Evolutionary conservation across 2,797 vertebrate genomes (phyloP).

Genomic region (Schizopygopsis pylzovi): DNA sequence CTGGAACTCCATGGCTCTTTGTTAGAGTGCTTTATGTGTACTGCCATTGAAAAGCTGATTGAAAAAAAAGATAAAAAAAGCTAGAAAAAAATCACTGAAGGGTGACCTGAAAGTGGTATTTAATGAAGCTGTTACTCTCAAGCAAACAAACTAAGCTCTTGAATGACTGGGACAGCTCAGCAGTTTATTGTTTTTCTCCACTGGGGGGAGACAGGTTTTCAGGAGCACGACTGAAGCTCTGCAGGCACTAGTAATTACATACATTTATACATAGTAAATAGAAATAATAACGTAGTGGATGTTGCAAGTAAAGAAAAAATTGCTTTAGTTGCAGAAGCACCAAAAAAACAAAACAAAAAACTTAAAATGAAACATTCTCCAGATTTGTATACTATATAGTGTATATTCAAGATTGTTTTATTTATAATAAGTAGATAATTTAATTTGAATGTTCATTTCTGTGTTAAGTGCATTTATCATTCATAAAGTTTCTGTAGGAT

Average conservation of each 20-base stretch:
- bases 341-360: too few species aligned
- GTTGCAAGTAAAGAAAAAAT: too few species aligned
- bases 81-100: neutral
- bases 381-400: too few species aligned
- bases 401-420: too few species aligned
- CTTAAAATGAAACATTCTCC: too few species aligned
- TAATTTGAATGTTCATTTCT: too few species aligned
- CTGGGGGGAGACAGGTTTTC: slow-evolving; percentile 34
- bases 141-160: neutral
- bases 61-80: neutral
- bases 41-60: neutral
- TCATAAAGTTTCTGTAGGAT: neutral
- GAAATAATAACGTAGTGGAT: too few species aligned
- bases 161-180: neutral
- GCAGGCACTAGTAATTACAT: neutral
- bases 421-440: too few species aligned
- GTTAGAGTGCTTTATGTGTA: slow-evolving; percentile 3
- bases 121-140: neutral
- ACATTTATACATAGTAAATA: neutral
- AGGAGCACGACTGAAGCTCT: neutral
- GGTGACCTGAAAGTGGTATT: neutral
- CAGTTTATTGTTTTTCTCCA: slow-evolving; percentile 24
- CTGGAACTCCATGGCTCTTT: neutral
- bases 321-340: too few species aligned
- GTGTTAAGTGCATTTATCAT: too few species aligned